These are phyloP conservation scores for Heliocidaris tuberculata DNA, from an alignment of 35 echinoderm and acorn worm genomes.

Conservation along the genomic window DNA sequence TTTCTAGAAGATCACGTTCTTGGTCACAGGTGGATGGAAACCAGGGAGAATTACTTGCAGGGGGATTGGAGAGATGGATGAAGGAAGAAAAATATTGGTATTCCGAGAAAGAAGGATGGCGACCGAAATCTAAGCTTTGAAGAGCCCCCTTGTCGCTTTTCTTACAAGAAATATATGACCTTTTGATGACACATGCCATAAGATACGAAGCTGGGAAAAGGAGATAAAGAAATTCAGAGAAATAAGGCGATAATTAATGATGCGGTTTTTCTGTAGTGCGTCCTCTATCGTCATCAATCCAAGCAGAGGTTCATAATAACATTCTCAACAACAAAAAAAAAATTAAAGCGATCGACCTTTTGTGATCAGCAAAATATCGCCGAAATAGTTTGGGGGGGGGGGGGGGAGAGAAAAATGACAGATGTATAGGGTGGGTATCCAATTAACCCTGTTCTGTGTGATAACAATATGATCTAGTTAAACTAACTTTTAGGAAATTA, in stretches of 20 bases:
- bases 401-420: too few relatives aligned
- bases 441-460: too few relatives aligned
- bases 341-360: too few relatives aligned
- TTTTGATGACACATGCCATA: not conserved
- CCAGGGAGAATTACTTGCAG: not conserved
- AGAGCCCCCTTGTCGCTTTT: not conserved
- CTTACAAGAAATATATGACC: not conserved
- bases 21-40: not conserved
- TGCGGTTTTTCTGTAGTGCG: not conserved
- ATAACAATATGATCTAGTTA: too few relatives aligned
- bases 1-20: not conserved
- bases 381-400: too few relatives aligned
- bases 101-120: not conserved
- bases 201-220: not conserved
- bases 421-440: too few relatives aligned
- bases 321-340: too few relatives aligned
- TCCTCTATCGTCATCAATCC: not conserved
- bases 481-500: too few relatives aligned
- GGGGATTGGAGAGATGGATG: not conserved
- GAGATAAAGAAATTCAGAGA: not conserved
- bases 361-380: too few relatives aligned
- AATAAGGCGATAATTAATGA: too few relatives aligned
- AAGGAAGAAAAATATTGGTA: not conserved
- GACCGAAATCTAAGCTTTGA: not conserved
- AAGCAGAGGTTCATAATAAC: not conserved